A percentile compares a stretch with the other conserved stretches of the same genome.
Conservation (phyloP, 2,113 vertebrate genomes). For the Merops nubicus region DNA sequence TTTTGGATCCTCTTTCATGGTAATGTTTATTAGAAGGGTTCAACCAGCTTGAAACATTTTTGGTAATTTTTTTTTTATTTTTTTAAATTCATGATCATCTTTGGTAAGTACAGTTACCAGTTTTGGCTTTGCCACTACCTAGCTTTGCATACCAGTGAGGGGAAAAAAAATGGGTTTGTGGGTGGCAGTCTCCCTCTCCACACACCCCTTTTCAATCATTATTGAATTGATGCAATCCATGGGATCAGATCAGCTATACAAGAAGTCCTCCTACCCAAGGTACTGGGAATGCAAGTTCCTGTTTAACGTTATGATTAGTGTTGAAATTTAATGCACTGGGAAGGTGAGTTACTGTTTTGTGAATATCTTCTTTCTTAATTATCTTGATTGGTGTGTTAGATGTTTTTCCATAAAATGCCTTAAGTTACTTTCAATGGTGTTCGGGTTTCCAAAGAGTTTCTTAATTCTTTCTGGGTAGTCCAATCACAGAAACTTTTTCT, state of each 20-base stretch:
- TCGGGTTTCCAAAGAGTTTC: not conserved
- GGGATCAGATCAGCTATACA: not conserved
- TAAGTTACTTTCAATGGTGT: not conserved
- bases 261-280: not conserved
- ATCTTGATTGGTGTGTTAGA: not conserved
- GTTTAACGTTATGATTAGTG: rapidly evolving
- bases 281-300: not conserved
- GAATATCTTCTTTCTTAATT: not conserved
- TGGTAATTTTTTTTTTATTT: not conserved
- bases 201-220: not conserved
- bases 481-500: not conserved
- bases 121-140: not conserved
- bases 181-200: not conserved
- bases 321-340: not conserved
- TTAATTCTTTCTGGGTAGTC: not conserved
- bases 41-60: not conserved
- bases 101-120: not conserved
- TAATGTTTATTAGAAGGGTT: not conserved
- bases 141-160: not conserved
- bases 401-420: not conserved
- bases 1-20: not conserved
- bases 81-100: not conserved
- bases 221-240: not conserved
- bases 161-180: not conserved
- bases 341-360: not conserved